Percentiles rank a stretch among this genome's conserved stretches.
Evolutionary conservation across 2,888 invertebrate genomes (phyloP).

Genomic region (Agonum fuliginosum): DNA sequence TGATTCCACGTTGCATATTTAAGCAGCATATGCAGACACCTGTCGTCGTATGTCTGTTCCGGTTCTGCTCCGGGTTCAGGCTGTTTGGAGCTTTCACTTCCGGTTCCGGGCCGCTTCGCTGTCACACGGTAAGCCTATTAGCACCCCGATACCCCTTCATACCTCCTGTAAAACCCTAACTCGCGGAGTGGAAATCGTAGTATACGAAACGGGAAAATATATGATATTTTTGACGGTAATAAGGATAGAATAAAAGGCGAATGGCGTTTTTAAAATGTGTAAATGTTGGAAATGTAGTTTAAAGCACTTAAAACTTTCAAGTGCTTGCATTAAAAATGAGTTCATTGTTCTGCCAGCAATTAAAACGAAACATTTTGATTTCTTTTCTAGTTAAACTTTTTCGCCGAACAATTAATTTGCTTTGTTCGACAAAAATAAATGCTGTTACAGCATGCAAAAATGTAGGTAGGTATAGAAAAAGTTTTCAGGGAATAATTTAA

Average conservation of each 20-base stretch:
- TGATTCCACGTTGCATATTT: not conserved
- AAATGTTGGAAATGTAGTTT: slow-evolving; percentile 6
- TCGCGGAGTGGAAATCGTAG: slow-evolving; percentile 8
- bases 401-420: not conserved
- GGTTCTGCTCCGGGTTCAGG: not conserved
- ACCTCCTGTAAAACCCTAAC: not conserved
- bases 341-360: not conserved
- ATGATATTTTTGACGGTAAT: not conserved
- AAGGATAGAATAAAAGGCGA: not conserved
- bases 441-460: too few relatives aligned
- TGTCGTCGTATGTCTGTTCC: slow-evolving; percentile 13
- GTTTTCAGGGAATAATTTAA: too few relatives aligned
- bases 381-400: not conserved
- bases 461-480: too few relatives aligned
- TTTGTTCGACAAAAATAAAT: too few relatives aligned
- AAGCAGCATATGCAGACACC: not conserved
- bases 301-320: slow-evolving; percentile 5
- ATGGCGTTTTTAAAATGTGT: too few relatives aligned
- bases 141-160: not conserved
- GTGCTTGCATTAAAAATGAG: slow-evolving; percentile 20
- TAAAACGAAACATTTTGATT: slow-evolving; percentile 10
- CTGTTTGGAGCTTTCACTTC: slow-evolving; percentile 21
- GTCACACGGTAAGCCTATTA: slow-evolving; percentile 31
- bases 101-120: slow-evolving; percentile 34
- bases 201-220: not conserved